Evolutionary conservation across 2,113 vertebrate species (phyloP).

Genomic region (Calidris pygmaea): DNA sequence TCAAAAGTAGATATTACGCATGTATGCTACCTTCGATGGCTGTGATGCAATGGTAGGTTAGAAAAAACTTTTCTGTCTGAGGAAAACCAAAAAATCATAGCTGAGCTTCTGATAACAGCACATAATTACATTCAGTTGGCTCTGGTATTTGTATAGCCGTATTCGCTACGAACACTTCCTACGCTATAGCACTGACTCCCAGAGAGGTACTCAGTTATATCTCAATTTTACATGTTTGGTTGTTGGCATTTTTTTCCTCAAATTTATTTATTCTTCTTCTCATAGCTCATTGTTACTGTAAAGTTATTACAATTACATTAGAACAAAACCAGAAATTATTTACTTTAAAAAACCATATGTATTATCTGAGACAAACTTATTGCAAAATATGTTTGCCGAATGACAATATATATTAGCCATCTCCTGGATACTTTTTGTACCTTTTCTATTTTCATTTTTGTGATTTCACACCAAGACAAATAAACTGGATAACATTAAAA

Average conservation of each 20-base stretch:
- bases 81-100: background rate
- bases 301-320: background rate
- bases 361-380: background rate
- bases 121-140: background rate
- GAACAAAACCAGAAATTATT: background rate
- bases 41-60: background rate
- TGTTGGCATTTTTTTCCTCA: background rate
- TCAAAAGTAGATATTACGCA: background rate
- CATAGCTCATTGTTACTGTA: background rate
- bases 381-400: background rate
- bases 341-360: background rate
- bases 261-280: background rate
- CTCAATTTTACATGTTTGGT: background rate
- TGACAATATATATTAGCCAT: background rate
- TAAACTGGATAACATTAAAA: background rate
- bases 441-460: background rate
- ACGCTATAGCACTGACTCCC: background rate
- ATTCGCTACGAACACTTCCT: background rate
- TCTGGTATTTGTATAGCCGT: background rate
- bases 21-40: background rate
- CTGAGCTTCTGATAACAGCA: background rate
- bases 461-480: background rate
- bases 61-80: background rate
- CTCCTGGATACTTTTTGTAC: background rate
- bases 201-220: background rate